Base-by-base conservation (phyloP, 2,888 invertebrate species). In the Lamellibrachia columna region DNA sequence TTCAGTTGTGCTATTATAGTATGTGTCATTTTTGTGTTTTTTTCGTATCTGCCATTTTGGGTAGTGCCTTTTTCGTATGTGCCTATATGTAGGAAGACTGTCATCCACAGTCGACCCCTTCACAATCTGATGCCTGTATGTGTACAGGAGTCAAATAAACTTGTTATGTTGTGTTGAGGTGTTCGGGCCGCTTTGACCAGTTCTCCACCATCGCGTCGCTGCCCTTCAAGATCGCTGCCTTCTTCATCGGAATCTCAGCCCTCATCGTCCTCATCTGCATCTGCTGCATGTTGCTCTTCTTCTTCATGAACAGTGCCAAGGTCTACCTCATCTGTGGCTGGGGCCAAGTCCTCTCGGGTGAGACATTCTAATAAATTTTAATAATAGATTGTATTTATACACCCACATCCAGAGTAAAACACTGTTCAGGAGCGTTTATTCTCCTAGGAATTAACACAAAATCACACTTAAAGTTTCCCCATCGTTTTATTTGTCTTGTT, bases 271-370 rank as follows among this genome's bases (percentile, higher is more conserved):
- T 99, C 95, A 97, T 99, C 95, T 98, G 98, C 92, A 98, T 99
- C 95, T 98, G 98, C 97, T 98, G 96, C 94, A 98, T 99, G 97
- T 97, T 99, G 94, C 97, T 99, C 95, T 99, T 99, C 97, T 98
- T 99, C 97, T 98, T 99, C 97, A 98, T 99, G 96, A 98, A 98
- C 96, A 98, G 99, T 22, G 98, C 98, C 91, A 98, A 98, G 92
- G 99, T 99, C 92, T 99, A 98, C 97, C 98, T 98, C 96, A 97
- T 99, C 93, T 99, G 99, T 96, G 99, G 98, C 91, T 99, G 98
- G 98, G 97, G 99, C 97, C 99, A 99, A 97, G 97, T 99, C n/a
- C 97, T 99, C 94, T 98, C 99, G 96, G 99, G 99, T 99, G 96
- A 98, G 97, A 94, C 0, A 75, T 22, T 55, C 9, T 75, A 6